Percentiles rank a stretch among this genome's conserved stretches.
These are phyloP conservation scores for Gari tellinella DNA, from an alignment of 2,888 invertebrate genomes.

Conservation along the genomic window DNA sequence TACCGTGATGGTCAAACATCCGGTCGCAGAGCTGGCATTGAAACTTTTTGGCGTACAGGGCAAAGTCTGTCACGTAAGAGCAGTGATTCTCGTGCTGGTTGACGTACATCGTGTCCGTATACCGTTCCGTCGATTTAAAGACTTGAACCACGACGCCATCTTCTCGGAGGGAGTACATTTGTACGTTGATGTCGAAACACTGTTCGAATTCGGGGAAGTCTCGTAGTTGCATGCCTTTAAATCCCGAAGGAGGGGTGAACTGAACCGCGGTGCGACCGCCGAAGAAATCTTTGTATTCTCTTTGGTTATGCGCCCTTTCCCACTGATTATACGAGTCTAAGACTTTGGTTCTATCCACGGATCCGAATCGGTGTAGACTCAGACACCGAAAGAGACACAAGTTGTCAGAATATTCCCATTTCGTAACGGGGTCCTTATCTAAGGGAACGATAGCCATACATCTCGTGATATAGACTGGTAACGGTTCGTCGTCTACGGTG, in stretches of 20 bases:
- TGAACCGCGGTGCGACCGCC: neutral
- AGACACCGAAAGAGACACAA: constrained; percentile 10
- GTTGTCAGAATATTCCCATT: constrained; percentile 5
- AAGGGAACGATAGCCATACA: constrained; percentile 5
- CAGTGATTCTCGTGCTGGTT: constrained; percentile 38
- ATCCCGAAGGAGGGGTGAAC: neutral
- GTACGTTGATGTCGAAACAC: constrained; percentile 27
- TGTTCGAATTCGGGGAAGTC: constrained; percentile 22
- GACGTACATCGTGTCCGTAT: constrained; percentile 31
- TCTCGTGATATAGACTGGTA: constrained; percentile 10
- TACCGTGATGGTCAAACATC: constrained; percentile 5
- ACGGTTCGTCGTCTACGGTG: neutral
- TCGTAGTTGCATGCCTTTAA: constrained; percentile 10
- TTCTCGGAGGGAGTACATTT: constrained; percentile 30
- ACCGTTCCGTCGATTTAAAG: constrained; percentile 28
- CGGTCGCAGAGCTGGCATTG: constrained; percentile 25
- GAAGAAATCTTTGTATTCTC: neutral
- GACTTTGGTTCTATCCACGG: constrained; percentile 1
- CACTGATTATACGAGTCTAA: neutral
- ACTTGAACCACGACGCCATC: constrained; percentile 13
- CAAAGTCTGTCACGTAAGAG: constrained; percentile 27
- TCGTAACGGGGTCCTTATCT: constrained; percentile 2
- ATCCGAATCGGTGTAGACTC: constrained; percentile 5
- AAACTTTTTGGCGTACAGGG: constrained; percentile 28
- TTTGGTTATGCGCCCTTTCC: neutral